A percentile compares a stretch with the other conserved stretches of the same genome.
Conservation (phyloP, 1,140 invertebrate species). For the Bombus huntii region DNA sequence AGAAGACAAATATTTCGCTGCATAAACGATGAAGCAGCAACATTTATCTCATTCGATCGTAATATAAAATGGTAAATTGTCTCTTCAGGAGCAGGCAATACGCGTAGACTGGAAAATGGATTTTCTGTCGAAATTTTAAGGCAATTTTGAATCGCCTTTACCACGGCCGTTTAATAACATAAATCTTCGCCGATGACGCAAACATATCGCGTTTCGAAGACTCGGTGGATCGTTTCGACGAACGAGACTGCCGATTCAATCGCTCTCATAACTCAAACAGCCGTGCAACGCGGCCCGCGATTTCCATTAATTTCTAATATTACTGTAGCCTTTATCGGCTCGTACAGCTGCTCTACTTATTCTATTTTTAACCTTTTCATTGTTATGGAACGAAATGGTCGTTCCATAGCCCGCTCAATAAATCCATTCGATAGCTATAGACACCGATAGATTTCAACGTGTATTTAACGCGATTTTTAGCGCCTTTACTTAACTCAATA, state of each 20-base stretch:
- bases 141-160: background rate
- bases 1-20: too few relatives aligned
- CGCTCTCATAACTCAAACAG: constrained; percentile 12
- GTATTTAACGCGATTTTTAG: background rate
- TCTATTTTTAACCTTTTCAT: constrained; percentile 4
- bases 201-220: constrained; percentile 7
- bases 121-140: background rate
- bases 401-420: background rate
- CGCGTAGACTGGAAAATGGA: background rate
- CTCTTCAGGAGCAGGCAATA: too few relatives aligned
- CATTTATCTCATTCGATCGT: background rate
- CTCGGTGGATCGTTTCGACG: constrained; percentile 7
- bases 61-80: background rate
- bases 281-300: background rate
- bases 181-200: background rate
- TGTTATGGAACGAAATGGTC: background rate
- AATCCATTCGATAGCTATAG: background rate
- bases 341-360: constrained; percentile 12
- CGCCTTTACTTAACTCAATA: background rate
- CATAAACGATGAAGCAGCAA: background rate
- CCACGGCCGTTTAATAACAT: background rate
- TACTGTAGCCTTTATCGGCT: constrained; percentile 6
- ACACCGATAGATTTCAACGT: background rate
- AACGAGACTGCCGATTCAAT: background rate
- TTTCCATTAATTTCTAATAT: constrained; percentile 18